A percentile compares a stretch with the other conserved stretches of the same genome.
phyloP scores from a whole-genome alignment of 2,113 vertebrate genomes.

The Melanostigma gelatinosum region DNA sequence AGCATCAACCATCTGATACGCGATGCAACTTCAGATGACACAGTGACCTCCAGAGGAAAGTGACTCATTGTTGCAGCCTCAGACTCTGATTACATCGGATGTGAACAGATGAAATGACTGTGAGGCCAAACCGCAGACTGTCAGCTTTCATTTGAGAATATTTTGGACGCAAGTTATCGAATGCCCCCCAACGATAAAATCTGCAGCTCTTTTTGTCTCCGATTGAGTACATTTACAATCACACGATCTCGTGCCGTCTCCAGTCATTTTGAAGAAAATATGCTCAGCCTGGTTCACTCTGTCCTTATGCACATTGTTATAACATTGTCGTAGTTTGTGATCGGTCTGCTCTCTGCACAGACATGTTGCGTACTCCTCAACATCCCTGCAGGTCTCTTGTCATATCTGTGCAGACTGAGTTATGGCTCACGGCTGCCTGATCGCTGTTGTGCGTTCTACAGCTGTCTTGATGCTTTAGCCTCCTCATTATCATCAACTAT shows the following conservation, averaged over 20 bases:
- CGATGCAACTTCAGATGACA: constrained; percentile 32
- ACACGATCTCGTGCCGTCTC: not conserved
- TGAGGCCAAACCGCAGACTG: constrained; percentile 60
- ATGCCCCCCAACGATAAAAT: constrained; percentile 33
- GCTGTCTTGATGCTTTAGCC: constrained; percentile 17
- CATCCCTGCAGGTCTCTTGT: constrained; percentile 29
- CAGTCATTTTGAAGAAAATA: not conserved
- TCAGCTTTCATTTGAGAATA: constrained; percentile 54
- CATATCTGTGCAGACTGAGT: constrained; percentile 10
- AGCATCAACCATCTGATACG: constrained; percentile 24
- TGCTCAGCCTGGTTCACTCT: not conserved
- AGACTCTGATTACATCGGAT: constrained; percentile 56
- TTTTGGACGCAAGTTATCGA: constrained; percentile 22
- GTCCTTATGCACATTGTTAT: constrained; percentile 3
- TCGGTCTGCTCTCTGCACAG: not conserved
- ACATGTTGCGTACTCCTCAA: not conserved
- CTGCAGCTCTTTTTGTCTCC: not conserved
- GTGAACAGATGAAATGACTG: constrained; percentile 51
- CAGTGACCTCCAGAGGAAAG: constrained; percentile 54
- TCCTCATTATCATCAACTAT: not conserved
- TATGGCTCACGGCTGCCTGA: constrained; percentile 6
- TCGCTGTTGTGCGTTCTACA: not conserved
- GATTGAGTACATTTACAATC: constrained; percentile 9
- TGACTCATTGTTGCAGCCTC: constrained; percentile 52
- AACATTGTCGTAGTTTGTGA: not conserved